These are phyloP conservation scores for Oligia strigilis DNA, from an alignment of 2,888 invertebrate genomes.

Conservation along the genomic window DNA sequence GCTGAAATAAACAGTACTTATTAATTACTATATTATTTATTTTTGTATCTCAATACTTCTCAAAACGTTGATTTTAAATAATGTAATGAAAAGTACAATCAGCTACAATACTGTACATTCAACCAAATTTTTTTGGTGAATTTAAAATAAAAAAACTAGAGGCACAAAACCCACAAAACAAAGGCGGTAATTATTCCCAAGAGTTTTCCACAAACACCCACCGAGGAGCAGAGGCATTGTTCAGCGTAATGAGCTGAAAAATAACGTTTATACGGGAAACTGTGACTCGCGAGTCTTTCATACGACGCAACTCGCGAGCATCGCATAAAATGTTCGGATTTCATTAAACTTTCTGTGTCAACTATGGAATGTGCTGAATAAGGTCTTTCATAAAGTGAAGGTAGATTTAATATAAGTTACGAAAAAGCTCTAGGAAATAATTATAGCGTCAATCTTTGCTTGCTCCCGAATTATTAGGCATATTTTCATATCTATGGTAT, in stretches of 20 bases:
- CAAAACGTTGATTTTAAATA: background rate
- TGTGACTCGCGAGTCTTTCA: constrained; percentile 28
- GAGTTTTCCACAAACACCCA: constrained; percentile 34
- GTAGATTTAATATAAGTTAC: constrained; percentile 25
- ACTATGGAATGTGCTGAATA: constrained; percentile 39
- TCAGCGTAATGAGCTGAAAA: constrained; percentile 52
- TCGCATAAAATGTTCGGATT: constrained; percentile 55
- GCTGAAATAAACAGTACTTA: background rate
- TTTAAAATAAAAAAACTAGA: constrained; percentile 3
- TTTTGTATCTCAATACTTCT: no score
- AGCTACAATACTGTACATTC: background rate
- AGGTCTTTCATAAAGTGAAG: constrained; percentile 28
- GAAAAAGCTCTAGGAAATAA: background rate
- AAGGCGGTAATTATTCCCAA: constrained; percentile 40
- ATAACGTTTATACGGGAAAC: constrained; percentile 46
- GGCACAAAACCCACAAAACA: constrained; percentile 13
- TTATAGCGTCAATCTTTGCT: background rate
- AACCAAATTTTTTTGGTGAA: background rate
- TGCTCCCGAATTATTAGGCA: background rate
- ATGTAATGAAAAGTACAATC: constrained; percentile 9
- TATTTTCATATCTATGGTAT: background rate
- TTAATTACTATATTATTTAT: background rate
- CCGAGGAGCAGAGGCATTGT: constrained; percentile 29
- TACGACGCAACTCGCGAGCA: constrained; percentile 6
- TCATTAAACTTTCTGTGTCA: constrained; percentile 58